A percentile compares a stretch with the other conserved stretches of the same genome.
These are phyloP conservation scores for Dryobates pubescens DNA, from an alignment of 2,797 vertebrate genomes.

Conservation along the genomic window DNA sequence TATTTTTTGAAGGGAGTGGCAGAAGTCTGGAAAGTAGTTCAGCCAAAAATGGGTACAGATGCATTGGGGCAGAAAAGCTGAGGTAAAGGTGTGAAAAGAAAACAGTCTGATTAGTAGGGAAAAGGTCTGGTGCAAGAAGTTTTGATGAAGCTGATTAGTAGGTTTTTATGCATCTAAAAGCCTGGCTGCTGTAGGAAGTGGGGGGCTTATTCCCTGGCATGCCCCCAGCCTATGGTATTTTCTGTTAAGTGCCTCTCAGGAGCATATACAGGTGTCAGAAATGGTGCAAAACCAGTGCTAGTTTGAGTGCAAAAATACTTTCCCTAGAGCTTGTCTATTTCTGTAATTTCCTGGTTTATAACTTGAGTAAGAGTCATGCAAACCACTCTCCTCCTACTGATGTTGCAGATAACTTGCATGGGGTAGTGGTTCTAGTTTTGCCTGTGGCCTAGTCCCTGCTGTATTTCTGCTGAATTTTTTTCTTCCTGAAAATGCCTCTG, in stretches of 20 bases:
- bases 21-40: rapidly evolving
- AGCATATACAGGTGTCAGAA: rapidly evolving
- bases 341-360: not conserved
- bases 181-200: not conserved
- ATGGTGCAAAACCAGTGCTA: rapidly evolving
- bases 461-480: not conserved
- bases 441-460: rapidly evolving
- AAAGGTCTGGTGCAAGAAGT: rapidly evolving
- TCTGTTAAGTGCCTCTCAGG: not conserved
- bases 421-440: not conserved
- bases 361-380: not conserved
- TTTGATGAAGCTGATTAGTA: not conserved
- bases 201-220: rapidly evolving
- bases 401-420: not conserved
- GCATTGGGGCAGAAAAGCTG: not conserved
- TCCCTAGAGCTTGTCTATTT: not conserved
- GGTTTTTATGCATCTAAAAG: not conserved
- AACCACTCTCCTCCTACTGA: not conserved
- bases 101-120: rapidly evolving
- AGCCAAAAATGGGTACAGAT: not conserved
- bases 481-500: not conserved
- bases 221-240: not conserved
- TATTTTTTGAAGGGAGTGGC: not conserved
- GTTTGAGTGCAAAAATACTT: rapidly evolving
- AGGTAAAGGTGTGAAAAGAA: not conserved